phyloP scores from a whole-genome alignment of 2,888 invertebrate species.

The Ophion costatus region DNA sequence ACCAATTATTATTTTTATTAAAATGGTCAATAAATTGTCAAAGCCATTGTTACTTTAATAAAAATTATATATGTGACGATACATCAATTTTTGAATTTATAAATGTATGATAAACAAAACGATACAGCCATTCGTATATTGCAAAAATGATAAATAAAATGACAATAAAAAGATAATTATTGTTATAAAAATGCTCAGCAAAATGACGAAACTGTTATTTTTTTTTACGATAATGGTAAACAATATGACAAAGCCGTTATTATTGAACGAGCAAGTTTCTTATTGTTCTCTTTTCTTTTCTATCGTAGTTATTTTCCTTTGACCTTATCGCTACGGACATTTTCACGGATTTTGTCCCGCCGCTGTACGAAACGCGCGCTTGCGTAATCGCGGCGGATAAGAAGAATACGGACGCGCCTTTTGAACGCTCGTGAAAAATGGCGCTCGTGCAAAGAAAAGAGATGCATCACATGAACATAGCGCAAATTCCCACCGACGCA shows the following conservation, averaged over 20 bases:
- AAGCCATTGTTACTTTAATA: not conserved
- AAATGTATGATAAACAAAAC: not conserved
- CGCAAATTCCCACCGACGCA: not conserved
- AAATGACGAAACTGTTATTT: not conserved
- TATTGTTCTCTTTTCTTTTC: not conserved
- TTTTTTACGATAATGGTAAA: not conserved
- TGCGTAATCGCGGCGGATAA: not conserved
- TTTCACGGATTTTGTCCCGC: not conserved
- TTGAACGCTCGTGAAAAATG: conserved; percentile 30
- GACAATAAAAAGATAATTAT: not conserved
- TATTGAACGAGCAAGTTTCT: not conserved
- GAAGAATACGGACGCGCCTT: not conserved
- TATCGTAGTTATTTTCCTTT: not conserved
- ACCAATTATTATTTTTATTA: not conserved
- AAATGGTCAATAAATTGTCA: not conserved
- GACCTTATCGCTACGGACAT: not conserved
- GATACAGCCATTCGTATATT: not conserved
- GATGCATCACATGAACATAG: not conserved
- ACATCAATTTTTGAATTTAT: not conserved
- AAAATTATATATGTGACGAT: not conserved
- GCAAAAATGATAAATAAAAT: not conserved
- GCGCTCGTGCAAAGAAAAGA: not conserved
- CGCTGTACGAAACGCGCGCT: not conserved
- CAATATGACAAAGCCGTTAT: not conserved
- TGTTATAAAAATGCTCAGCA: not conserved